Base-by-base conservation (phyloP, 2,797 vertebrate species). In the Antennarius maculatus region DNA sequence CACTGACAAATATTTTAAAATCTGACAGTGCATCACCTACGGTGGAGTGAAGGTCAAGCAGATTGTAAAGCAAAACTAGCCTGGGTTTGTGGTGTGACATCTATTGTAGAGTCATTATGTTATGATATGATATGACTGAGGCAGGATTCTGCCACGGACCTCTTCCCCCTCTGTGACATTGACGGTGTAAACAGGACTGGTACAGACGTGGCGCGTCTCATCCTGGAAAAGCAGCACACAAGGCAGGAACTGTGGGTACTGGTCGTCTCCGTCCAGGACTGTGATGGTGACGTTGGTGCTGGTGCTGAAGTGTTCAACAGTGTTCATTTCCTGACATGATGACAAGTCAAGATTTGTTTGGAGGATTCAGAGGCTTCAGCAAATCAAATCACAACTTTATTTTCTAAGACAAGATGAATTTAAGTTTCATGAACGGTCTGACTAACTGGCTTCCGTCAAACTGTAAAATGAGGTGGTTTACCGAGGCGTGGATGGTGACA, bases 171-270 rank as follows among this genome's bases (percentile, higher is more conserved):
- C 91, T 7, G 94, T 95, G 69, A 95, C 61, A 23, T 93, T 94
- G 74, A 89, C 90, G 0, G 71, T 92, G 83, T 95, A 95, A 62
- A 89, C 37, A 0, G 95, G 93, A 61, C 91, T 95, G 80, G 88
- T 81, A 74, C 94, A 95, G 74, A 95, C 71, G 0, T 10, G 75
- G 18, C 74, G 90, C 56, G 76, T 73, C 9, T 87, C 74, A 28
- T 89, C 91, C 55, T 90, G 88, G 51, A 82, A 81, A 58, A 91
- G 85, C 56, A 86, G 80, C 16, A n/a, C 75, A 75, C 94, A 95
- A 16, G 94, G 94, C 71, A 91, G 84, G 80, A 96, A 95, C 66
- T 92, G 90, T 11, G 95, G 93, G 71, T 95, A 95, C 81, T 95
- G 94, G 64, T 95, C 94, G 3, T 94, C 92, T 66, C 91, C 94